Conservation (phyloP, 2,113 vertebrate species). For the Gyps fulvus region DNA sequence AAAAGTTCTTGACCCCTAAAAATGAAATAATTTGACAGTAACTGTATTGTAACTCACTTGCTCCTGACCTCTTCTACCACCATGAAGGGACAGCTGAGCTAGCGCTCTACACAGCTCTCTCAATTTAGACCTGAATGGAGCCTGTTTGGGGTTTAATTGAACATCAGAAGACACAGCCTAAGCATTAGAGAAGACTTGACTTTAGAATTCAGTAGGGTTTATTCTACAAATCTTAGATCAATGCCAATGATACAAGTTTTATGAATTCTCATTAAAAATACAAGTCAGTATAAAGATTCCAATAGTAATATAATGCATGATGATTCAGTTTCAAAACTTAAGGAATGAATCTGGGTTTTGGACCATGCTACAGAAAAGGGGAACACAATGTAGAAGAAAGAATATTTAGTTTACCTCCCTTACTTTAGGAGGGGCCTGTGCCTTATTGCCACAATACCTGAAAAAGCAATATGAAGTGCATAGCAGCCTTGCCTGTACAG, state of each 20-base stretch:
- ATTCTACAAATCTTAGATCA: constrained; percentile 71
- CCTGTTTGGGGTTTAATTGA: neutral
- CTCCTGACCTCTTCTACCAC: neutral
- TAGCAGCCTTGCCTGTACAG: constrained; percentile 46
- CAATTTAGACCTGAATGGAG: neutral
- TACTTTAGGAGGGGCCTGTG: constrained; percentile 40
- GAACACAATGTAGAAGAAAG: constrained; percentile 20
- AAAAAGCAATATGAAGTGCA: constrained; percentile 54
- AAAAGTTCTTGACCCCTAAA: neutral
- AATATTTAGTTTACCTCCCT: constrained; percentile 51
- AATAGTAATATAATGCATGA: constrained; percentile 63
- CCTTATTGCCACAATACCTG: constrained; percentile 64
- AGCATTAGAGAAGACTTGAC: constrained; percentile 61
- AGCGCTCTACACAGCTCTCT: neutral
- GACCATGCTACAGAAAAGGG: constrained; percentile 59
- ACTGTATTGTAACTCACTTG: neutral
- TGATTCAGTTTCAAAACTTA: constrained; percentile 61
- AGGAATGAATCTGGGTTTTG: constrained; percentile 60
- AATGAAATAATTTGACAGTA: neutral
- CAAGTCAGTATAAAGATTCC: constrained; percentile 69
- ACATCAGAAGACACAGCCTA: constrained; percentile 34
- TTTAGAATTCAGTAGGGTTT: constrained; percentile 67
- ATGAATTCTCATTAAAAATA: constrained; percentile 70
- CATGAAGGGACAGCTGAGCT: neutral
- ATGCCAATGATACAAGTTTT: constrained; percentile 70